These are phyloP conservation scores for Bemisia tabaci DNA, from an alignment of 1,140 invertebrate species.

Conservation along the genomic window DNA sequence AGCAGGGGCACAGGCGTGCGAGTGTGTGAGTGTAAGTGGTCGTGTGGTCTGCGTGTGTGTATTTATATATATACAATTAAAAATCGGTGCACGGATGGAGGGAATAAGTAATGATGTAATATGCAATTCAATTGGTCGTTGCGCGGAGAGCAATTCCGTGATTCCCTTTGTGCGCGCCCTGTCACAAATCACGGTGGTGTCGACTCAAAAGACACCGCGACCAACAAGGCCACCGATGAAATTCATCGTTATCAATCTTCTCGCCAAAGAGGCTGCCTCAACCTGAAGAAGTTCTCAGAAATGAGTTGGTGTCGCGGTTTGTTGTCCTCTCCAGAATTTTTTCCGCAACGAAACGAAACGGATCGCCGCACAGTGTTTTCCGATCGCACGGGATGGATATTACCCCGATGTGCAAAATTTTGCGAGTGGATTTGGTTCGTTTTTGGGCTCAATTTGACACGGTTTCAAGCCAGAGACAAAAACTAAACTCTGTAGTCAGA, in stretches of 20 bases:
- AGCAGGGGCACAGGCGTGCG: too few species aligned
- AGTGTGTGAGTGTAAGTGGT: background rate
- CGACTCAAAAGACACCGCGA: background rate
- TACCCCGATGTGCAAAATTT: too few species aligned
- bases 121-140: background rate
- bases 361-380: too few species aligned
- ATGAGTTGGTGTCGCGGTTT: background rate
- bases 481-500: too few species aligned
- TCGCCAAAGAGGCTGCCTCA: too few species aligned
- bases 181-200: background rate
- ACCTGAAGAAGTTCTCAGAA: background rate
- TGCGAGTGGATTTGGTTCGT: too few species aligned
- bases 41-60: too few species aligned
- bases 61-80: background rate
- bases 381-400: too few species aligned
- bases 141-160: background rate
- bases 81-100: background rate
- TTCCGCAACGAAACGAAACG: background rate
- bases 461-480: too few species aligned
- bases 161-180: background rate
- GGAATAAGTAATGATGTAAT: background rate
- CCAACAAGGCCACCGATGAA: background rate
- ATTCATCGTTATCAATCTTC: background rate
- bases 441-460: too few species aligned
- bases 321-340: background rate